These are phyloP conservation scores for Pleuronectes platessa DNA, from an alignment of 2,113 vertebrate species.

Conservation along the genomic window DNA sequence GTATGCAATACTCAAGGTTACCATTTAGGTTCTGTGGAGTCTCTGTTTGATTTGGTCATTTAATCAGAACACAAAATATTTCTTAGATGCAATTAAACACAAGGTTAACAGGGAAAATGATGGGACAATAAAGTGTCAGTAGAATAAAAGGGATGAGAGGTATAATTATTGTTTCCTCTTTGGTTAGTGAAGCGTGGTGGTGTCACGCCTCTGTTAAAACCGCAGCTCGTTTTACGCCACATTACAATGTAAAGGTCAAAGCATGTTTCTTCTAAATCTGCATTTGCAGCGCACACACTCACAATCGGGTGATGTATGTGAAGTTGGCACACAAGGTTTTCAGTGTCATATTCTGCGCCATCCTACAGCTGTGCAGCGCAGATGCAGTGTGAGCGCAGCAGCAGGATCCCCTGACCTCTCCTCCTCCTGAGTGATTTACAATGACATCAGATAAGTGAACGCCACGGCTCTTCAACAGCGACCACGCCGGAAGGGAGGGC, in stretches of 20 bases:
- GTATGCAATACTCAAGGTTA: too few relatives aligned
- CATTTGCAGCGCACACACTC: slow-evolving; percentile 20
- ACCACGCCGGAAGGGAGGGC: slow-evolving; percentile 42
- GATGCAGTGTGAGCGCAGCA: slow-evolving; percentile 14
- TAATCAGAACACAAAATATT: too few relatives aligned
- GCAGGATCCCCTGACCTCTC: slow-evolving; percentile 45
- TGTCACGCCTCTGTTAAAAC: slow-evolving; percentile 52
- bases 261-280: slow-evolving; percentile 30
- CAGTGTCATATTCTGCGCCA: slow-evolving; percentile 32
- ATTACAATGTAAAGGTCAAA: slow-evolving; percentile 70
- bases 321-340: slow-evolving; percentile 24
- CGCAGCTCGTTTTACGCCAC: slow-evolving; percentile 62
- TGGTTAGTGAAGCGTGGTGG: slow-evolving; percentile 36
- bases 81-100: slow-evolving; percentile 23
- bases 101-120: slow-evolving; percentile 12
- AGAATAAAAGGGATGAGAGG: slow-evolving; percentile 19
- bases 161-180: slow-evolving; percentile 49
- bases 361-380: slow-evolving; percentile 5
- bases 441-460: slow-evolving; percentile 74
- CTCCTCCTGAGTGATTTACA: slow-evolving; percentile 72
- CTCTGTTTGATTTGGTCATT: too few relatives aligned
- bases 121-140: slow-evolving; percentile 25
- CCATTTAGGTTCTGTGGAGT: too few relatives aligned
- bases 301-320: slow-evolving; percentile 29
- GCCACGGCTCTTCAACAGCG: slow-evolving; percentile 38